Percentiles rank a stretch among this genome's conserved stretches.
These are phyloP conservation scores for Trachelus troglodyta DNA, from an alignment of 2,888 invertebrate genomes.

Conservation along the genomic window DNA sequence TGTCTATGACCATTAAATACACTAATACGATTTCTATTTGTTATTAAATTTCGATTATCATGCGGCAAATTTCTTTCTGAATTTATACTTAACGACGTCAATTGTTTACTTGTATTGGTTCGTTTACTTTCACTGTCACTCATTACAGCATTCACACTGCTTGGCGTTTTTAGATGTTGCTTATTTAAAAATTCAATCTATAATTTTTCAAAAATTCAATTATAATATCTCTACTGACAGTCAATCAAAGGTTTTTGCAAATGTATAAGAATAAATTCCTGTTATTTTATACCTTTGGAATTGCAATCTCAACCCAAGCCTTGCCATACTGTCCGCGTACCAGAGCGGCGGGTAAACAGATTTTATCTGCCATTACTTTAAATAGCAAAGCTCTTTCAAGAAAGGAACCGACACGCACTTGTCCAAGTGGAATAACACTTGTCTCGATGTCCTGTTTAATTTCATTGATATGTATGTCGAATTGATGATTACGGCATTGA, in stretches of 20 bases:
- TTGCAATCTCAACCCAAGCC: slow-evolving; percentile 75
- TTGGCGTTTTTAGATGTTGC: neutral
- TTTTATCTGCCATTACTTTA: slow-evolving; percentile 74
- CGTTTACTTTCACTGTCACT: neutral
- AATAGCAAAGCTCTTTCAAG: slow-evolving; percentile 75
- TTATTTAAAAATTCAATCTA: neutral
- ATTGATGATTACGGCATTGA: slow-evolving; percentile 47
- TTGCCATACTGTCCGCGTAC: slow-evolving; percentile 70
- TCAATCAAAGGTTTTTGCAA: neutral
- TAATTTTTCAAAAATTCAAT: neutral
- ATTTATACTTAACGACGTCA: neutral
- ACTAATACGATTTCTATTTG: neutral
- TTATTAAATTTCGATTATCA: neutral
- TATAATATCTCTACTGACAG: neutral
- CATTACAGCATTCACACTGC: neutral
- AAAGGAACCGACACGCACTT: slow-evolving; percentile 70
- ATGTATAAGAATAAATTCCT: neutral
- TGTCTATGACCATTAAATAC: slow-evolving; percentile 8
- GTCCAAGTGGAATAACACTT: slow-evolving; percentile 72
- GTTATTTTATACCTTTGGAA: slow-evolving; percentile 64
- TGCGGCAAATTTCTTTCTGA: no score
- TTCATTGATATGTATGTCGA: slow-evolving; percentile 54
- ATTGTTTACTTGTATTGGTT: neutral
- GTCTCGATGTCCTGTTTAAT: slow-evolving; percentile 59
- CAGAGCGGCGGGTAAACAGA: slow-evolving; percentile 73